Base-by-base conservation (phyloP, 1,140 invertebrate genomes). In the Ruditapes philippinarum region DNA sequence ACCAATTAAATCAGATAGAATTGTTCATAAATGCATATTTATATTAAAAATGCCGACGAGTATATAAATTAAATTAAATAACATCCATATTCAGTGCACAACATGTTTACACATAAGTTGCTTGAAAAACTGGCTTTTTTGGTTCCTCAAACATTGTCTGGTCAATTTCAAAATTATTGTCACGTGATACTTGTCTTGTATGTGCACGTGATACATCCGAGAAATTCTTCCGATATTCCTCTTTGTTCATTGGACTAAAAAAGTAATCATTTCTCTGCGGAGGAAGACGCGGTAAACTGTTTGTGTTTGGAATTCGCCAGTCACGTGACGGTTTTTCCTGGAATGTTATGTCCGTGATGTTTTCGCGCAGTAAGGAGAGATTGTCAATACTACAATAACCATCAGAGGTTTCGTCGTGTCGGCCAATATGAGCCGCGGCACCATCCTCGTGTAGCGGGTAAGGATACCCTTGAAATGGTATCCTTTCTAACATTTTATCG, bases 381-480 rank as follows among this genome's bases (percentile, higher is more conserved):
- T 82, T 89, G 68, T 89, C 87, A 42, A 89, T 89, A 33, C 87
- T 89, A 38, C 79, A 83, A 36, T 89, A 89, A 40, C 87, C 87
- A 45, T 89, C 87, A 1, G 87, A 82, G 7, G 85, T 80, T 38
- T 88, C 85, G 14, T 89, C 87, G 40, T 33, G 54, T 54, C 87
- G 31, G 7, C 80, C 68, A 17, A 33, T 40, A 22, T 68, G 33
- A 5, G 28, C 17, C 5, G 31, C 22, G 38, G 33, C 49, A 19
- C 28, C 62, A 51, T 74, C 79, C 1, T 83, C 78, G 4, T 19
- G 33, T n/a, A 76, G 33, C 5, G 83, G 73, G 73, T 76, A 74
- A 2, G 65, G 79, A 40, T 89, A 74, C 7, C 36, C 40, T 19
- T 82, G 79, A 33, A 78, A 74, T 22, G 38, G 57, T 12, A 22